These are phyloP conservation scores for Cyprinella venusta DNA, from an alignment of 2,797 vertebrate genomes.

Conservation along the genomic window DNA sequence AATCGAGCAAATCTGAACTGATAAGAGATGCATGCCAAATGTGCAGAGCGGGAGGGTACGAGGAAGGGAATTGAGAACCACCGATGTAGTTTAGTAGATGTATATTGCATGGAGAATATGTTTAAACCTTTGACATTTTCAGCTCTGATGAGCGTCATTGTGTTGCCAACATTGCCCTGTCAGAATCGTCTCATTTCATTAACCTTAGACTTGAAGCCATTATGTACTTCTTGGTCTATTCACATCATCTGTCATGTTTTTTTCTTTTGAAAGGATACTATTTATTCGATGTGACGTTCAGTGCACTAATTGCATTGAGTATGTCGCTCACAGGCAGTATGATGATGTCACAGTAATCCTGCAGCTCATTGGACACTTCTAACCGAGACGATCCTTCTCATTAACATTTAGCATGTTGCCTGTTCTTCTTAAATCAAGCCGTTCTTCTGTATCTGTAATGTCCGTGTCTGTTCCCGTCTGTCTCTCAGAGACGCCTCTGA, in stretches of 20 bases:
- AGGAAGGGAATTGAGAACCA: neutral
- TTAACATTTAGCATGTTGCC: too few relatives aligned
- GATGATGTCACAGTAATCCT: neutral
- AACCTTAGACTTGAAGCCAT: neutral
- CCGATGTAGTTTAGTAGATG: neutral
- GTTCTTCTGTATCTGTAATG: neutral
- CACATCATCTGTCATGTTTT: neutral
- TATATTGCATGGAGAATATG: neutral
- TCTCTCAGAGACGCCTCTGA: constrained; percentile 85
- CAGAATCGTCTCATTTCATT: neutral
- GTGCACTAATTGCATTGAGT: neutral
- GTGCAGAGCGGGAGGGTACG: neutral
- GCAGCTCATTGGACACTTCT: constrained; percentile 8
- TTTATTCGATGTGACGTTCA: constrained; percentile 16
- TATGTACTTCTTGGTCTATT: neutral
- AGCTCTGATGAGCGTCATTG: constrained; percentile 2
- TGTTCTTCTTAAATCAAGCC: neutral
- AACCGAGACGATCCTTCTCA: neutral
- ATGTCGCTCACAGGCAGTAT: neutral
- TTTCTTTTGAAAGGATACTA: neutral
- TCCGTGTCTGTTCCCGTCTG: neutral
- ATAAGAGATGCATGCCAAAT: neutral
- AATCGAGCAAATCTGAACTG: neutral
- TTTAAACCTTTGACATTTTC: constrained; percentile 26
- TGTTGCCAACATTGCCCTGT: neutral